Conservation (phyloP, 2,797 vertebrate genomes). For the Gadopsis bispinosus region DNA sequence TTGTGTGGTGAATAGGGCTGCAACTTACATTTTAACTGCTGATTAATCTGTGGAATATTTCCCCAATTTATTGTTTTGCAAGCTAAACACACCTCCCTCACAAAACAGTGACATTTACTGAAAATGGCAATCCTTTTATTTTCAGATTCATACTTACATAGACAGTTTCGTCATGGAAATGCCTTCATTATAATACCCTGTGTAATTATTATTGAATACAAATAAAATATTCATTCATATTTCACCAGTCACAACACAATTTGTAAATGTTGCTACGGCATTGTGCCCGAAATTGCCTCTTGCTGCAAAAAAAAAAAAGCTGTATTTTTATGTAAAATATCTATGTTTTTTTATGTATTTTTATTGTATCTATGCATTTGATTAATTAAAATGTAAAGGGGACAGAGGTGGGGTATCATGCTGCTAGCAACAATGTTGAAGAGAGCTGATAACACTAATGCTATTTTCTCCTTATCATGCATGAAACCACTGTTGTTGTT, state of each 20-base stretch:
- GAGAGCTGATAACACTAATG: not conserved
- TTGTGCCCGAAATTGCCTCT: conserved; percentile 12
- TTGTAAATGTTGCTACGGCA: conserved; percentile 16
- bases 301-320: not conserved
- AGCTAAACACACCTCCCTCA: not conserved
- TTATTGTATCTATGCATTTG: conserved; percentile 1
- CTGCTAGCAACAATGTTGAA: not conserved
- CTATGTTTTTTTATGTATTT: no score
- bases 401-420: not conserved
- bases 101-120: conserved; percentile 21
- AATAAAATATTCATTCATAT: conserved; percentile 26
- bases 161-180: conserved; percentile 28
- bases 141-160: conserved; percentile 1
- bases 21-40: not conserved
- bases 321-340: not conserved
- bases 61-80: conserved; percentile 1
- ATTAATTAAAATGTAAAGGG: conserved; percentile 35
- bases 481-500: not conserved
- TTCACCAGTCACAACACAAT: conserved; percentile 8
- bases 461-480: not conserved
- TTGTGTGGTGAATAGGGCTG: not conserved
- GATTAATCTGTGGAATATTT: not conserved
- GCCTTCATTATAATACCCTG: conserved; percentile 8
- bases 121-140: conserved; percentile 32
- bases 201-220: conserved; percentile 16